phyloP scores from a whole-genome alignment of 1,140 invertebrate genomes.

The Pogonomyrmex californicus region DNA sequence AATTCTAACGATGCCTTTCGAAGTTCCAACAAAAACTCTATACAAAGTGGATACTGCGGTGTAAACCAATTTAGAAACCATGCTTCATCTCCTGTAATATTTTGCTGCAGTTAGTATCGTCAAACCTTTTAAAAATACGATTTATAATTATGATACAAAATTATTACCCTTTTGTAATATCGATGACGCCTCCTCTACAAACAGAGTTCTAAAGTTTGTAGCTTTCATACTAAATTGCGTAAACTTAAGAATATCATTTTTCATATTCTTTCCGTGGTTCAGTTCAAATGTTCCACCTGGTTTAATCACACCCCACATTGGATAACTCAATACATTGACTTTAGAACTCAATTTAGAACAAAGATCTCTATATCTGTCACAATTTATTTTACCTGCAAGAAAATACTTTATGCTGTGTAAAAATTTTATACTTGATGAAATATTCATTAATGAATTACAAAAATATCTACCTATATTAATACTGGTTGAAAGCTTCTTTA shows the following conservation, averaged over 20 bases:
- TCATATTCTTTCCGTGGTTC: conserved; percentile 89
- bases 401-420: conserved; percentile 39
- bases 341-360: conserved; percentile 88
- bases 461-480: conserved; percentile 87
- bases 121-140: conserved; percentile 10
- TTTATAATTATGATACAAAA: conserved; percentile 55
- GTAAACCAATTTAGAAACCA: conserved; percentile 95
- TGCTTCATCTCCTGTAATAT: conserved; percentile 84
- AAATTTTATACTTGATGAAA: conserved; percentile 10
- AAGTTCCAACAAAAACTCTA: conserved; percentile 91
- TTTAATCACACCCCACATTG: conserved; percentile 91
- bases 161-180: conserved; percentile 84
- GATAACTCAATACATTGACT: conserved; percentile 87
- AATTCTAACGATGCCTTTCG: conserved; percentile 90
- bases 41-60: conserved; percentile 95
- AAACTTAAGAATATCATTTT: conserved; percentile 91
- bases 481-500: conserved; percentile 89
- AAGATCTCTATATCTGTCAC: conserved; percentile 86
- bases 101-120: conserved; percentile 18
- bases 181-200: conserved; percentile 88
- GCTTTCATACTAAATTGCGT: conserved; percentile 89
- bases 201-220: conserved; percentile 89
- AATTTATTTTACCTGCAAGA: conserved; percentile 89
- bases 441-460: not conserved
- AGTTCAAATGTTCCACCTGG: conserved; percentile 91